A percentile compares a stretch with the other conserved stretches of the same genome.
These are phyloP conservation scores for Muscicapa striata DNA, from an alignment of 2,797 vertebrate genomes.

Conservation along the genomic window DNA sequence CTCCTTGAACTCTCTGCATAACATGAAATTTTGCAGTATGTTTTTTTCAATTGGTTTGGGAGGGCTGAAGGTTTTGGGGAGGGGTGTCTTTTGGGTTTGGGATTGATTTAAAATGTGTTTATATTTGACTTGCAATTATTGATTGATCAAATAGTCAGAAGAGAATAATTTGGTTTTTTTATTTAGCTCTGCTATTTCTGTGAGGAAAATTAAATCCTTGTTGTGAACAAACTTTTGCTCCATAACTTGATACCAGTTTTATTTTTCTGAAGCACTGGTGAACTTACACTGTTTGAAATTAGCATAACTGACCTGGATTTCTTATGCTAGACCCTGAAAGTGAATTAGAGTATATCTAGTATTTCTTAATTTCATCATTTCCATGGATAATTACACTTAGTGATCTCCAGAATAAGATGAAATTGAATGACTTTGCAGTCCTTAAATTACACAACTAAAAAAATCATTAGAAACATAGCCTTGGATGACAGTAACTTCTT, in stretches of 20 bases:
- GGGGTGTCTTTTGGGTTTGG: not conserved
- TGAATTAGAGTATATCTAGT: slow-evolving; percentile 9
- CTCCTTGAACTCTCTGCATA: not conserved
- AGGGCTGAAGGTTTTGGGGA: not conserved
- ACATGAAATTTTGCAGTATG: not conserved
- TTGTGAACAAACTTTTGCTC: not conserved
- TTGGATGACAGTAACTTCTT: slow-evolving; percentile 42
- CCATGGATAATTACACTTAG: slow-evolving; percentile 49
- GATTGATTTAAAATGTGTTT: not conserved
- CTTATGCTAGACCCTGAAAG: not conserved
- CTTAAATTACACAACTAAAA: slow-evolving; percentile 60
- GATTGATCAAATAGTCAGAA: not conserved
- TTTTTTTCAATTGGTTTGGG: not conserved
- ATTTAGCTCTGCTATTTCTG: not conserved
- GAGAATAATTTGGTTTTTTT: not conserved
- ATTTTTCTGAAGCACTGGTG: not conserved
- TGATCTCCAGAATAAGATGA: slow-evolving; percentile 40
- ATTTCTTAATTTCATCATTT: slow-evolving; percentile 30
- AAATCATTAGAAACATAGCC: slow-evolving; percentile 48
- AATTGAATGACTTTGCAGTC: slow-evolving; percentile 41
- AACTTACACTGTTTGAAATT: not conserved
- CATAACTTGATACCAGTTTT: not conserved
- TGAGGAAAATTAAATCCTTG: not conserved
- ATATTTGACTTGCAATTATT: not conserved
- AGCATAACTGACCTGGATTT: not conserved